Percentiles rank a stretch among this genome's conserved stretches.
Conservation (phyloP, 2,797 vertebrate genomes). For the Arremon brunneinucha region DNA sequence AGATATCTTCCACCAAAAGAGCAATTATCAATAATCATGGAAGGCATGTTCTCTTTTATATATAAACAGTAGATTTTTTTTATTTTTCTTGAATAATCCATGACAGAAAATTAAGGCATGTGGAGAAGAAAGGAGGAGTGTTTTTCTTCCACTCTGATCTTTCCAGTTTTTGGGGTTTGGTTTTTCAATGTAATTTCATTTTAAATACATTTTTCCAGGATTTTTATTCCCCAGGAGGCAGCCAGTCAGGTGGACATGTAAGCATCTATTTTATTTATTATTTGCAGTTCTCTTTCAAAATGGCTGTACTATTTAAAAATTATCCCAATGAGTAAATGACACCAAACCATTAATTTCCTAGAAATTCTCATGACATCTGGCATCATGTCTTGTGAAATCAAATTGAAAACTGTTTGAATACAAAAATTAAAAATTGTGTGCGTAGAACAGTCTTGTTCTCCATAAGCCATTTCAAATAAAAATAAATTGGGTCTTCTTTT, state of each 20-base stretch:
- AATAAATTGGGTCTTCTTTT: not conserved
- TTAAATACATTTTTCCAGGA: constrained; percentile 60
- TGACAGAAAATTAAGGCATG: not conserved
- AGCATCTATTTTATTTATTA: constrained; percentile 64
- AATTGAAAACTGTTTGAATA: not conserved
- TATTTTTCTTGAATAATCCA: not conserved
- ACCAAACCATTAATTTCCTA: not conserved
- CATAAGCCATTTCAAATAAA: not conserved
- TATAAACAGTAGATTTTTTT: not conserved
- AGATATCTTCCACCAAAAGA: not conserved
- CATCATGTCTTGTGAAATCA: not conserved
- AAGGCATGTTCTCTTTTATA: not conserved
- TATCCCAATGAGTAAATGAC: not conserved
- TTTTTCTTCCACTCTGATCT: not conserved
- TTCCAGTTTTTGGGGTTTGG: not conserved
- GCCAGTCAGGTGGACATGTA: constrained; percentile 70
- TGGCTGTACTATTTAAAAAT: not conserved
- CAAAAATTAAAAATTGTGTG: not conserved
- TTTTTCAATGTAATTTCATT: constrained; percentile 39
- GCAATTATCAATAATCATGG: not conserved
- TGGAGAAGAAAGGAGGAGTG: not conserved
- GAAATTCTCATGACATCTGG: not conserved
- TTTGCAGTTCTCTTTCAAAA: constrained; percentile 25
- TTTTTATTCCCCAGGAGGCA: constrained; percentile 68
- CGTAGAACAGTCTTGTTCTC: not conserved